Base-by-base conservation (phyloP, 2,797 vertebrate genomes). In the Tenualosa ilisha region DNA sequence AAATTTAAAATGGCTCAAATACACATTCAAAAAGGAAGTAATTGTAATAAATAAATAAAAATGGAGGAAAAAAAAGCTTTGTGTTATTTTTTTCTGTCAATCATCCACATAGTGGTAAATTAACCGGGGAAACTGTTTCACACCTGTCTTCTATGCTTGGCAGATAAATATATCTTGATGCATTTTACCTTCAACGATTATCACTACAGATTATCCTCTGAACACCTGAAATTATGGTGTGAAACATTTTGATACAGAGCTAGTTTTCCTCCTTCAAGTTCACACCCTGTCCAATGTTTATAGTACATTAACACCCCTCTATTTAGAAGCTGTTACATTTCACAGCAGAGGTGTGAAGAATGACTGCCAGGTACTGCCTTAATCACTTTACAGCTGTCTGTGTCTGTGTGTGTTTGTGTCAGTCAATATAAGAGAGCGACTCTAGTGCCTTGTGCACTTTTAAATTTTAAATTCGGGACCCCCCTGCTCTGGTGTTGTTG, bases 31-130 rank as follows among this genome's bases (percentile, higher is more conserved):
- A 75, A 79, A 79, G 72, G 72, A 79, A 72, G 17, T 43, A 79
- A 79, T 79, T 79, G 72, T 79, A 79, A 79, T 79, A 75, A 75
- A 75, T 75, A 61, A 61, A 61, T 61, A 79, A 79, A 79, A 43
- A 79, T 79, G 65, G 65, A 43, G 37, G 72, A 37, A 72, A 46
- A 75, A 75, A 37, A 68, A 63, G n/a, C n/a, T 26, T 63, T 26
- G 24, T 46, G 20, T 61, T 59, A 0, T 17, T 72, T 72, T 72
- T 72, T 43, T 79, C 15, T 46, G 5, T 20, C 40, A 43, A 43
- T 79, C 20, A 46, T 46, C 6, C 17, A 22, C 46, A 49, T 75
- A 8, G 7, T 22, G 15, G 17, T 61, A 20, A 75, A 20, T 15
- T 75, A 5, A 17, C 13, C 37, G 17, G 65, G 15, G 3, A 37